Evolutionary conservation across 2,797 vertebrate genomes (phyloP), one percentile per base, ranked within the genome.

Genomic region (Epinephelus awoara): DNA sequence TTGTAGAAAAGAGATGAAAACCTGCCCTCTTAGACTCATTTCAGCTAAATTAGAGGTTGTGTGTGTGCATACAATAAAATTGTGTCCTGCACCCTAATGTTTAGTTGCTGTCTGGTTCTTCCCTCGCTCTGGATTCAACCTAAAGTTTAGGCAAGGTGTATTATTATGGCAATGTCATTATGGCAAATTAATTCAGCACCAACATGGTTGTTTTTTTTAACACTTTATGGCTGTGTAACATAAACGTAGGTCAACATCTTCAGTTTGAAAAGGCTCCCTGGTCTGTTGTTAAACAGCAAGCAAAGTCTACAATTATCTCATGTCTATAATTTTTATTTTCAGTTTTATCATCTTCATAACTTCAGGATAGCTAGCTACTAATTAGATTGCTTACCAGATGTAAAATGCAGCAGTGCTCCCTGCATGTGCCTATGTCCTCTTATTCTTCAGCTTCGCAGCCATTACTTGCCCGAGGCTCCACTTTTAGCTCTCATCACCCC

Each of bases 361-460:
- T 63, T 55, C 11, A 56, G 38, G 47, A 72, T 54, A 46, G 61
- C 61, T 52, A 56, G 25, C 59, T 50, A 14, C 61, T 44, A 59
- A 52, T 77, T 21, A 57, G 55, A 70, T 67, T 67, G 40, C 34
- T 67, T 63, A 44, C 5, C 25, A 42, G 47, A 58, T 63, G 69
- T 71, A 21, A 58, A 62, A 71, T 42, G 18, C 54, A 66, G 61
- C 46, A 9, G 15, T 34, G 2, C 50, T 47, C 42, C 51, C 75
- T 65, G 54, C 38, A 71, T 71, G 67, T 76, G 59, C 59, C 47
- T 64, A 42, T 19, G 55, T 71, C 38, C 59, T 71, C 44, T 64
- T 49, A 57, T 47, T 49, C 25, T 64, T 19, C 1, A 42, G 51
- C 44, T 38, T 70, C 51, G 44, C 10, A 67, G 38, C 6, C 23